These are phyloP conservation scores for Grammomys dolichurus DNA, from an alignment of 2,113 vertebrate species.

Conservation along the genomic window DNA sequence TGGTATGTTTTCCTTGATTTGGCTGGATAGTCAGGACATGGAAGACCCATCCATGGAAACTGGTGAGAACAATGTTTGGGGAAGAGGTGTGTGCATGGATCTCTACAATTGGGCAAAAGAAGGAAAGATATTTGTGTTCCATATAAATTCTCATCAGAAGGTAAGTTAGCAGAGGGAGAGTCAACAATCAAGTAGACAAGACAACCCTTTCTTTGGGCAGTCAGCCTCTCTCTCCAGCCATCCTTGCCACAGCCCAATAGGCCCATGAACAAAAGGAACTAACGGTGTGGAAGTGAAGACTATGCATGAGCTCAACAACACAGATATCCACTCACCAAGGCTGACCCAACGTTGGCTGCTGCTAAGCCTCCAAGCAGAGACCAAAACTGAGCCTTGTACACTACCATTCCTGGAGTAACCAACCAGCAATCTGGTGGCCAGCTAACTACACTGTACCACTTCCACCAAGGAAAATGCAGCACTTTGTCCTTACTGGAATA, in stretches of 20 bases:
- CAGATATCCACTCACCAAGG: not conserved
- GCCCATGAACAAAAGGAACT: not conserved
- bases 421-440: not conserved
- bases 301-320: not conserved
- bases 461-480: not conserved
- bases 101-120: not conserved
- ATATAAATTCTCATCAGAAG: not conserved
- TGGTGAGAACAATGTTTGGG: not conserved
- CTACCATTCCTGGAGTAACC: not conserved
- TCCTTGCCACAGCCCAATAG: not conserved
- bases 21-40: not conserved
- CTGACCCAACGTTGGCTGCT: not conserved
- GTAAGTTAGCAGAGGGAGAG: not conserved
- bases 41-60: not conserved
- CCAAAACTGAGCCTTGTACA: not conserved
- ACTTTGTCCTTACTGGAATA: too few relatives aligned
- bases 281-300: not conserved
- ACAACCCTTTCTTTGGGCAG: not conserved
- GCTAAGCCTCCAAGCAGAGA: not conserved
- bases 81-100: not conserved
- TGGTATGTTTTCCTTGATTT: not conserved
- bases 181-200: not conserved
- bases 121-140: not conserved
- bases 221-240: not conserved
- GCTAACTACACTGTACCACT: not conserved